Conservation (phyloP, 2,797 vertebrate genomes). For the Pogonophryne albipinna region DNA sequence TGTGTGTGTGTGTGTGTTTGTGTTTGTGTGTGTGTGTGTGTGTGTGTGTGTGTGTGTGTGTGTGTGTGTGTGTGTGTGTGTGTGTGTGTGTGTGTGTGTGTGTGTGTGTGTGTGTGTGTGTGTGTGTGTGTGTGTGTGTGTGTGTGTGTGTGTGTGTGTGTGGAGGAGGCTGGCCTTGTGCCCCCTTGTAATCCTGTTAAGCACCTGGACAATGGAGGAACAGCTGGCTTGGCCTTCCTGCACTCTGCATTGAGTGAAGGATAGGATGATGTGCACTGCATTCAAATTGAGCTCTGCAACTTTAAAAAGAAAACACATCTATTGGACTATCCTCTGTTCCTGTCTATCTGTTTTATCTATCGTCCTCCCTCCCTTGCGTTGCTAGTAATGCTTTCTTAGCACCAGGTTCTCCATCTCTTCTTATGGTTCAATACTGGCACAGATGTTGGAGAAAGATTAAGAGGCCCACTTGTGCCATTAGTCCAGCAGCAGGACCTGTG, state of each 20-base stretch:
- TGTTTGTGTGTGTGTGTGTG: background rate
- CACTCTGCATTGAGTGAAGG: conserved; percentile 39
- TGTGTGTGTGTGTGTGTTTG: conserved; percentile 24
- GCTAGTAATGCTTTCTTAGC: conserved; percentile 10
- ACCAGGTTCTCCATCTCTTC: conserved; percentile 57
- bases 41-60: conserved; percentile 19
- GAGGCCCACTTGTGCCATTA: conserved; percentile 79
- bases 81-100: conserved; percentile 15
- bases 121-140: conserved; percentile 26
- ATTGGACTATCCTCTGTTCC: conserved; percentile 22
- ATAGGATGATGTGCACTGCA: conserved; percentile 40
- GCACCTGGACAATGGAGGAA: conserved; percentile 82
- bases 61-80: conserved; percentile 12
- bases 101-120: conserved; percentile 1
- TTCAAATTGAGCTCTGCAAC: conserved; percentile 35
- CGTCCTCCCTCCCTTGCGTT: conserved; percentile 34
- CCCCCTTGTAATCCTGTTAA: conserved; percentile 83
- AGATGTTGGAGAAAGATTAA: conserved; percentile 83
- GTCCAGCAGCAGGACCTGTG: conserved; percentile 65
- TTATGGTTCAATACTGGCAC: conserved; percentile 75
- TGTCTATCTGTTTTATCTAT: conserved; percentile 23
- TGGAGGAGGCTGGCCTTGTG: conserved; percentile 49
- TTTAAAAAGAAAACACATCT: conserved; percentile 20
- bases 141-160: conserved; percentile 31
- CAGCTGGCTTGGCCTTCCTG: conserved; percentile 81